Conservation (phyloP, 2,797 vertebrate genomes). For the Molossus alvarezi region DNA sequence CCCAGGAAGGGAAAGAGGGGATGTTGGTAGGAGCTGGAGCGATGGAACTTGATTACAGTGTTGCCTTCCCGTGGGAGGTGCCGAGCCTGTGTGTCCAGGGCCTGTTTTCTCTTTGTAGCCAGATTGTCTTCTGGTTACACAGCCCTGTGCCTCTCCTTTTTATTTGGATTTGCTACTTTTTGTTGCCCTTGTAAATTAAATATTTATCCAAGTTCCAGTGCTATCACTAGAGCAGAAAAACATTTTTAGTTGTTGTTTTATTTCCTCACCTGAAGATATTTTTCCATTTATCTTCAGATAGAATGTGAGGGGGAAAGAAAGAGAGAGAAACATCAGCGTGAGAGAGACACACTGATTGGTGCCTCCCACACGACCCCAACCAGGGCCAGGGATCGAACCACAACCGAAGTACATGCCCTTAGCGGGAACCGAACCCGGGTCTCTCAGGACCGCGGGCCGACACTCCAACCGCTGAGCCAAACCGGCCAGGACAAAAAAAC, state of each 20-base stretch:
- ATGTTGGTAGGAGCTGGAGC: not conserved
- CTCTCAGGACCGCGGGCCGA: too few species aligned
- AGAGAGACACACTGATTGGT: too few species aligned
- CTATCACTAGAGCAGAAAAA: not conserved
- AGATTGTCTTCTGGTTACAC: not conserved
- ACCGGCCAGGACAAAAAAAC: too few species aligned
- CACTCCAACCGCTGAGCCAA: too few species aligned
- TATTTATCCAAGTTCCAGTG: not conserved
- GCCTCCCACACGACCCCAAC: too few species aligned
- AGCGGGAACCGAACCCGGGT: too few species aligned
- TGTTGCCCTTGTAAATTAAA: not conserved
- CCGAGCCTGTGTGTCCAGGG: fast-evolving
- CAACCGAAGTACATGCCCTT: too few species aligned
- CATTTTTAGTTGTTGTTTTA: not conserved
- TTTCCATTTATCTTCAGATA: too few species aligned
- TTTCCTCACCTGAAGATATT: too few species aligned
- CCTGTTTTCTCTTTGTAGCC: not conserved
- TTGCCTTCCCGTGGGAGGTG: fast-evolving
- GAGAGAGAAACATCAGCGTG: too few species aligned
- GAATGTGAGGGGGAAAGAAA: too few species aligned
- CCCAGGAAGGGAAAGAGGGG: not conserved
- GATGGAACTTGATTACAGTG: not conserved
- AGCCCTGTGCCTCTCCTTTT: not conserved
- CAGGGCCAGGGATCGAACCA: too few species aligned
- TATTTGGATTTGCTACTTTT: not conserved